Evolutionary conservation across 2,113 vertebrate genomes (phyloP), one percentile per base, ranked within the genome.

Genomic region (Mohoua ochrocephala): DNA sequence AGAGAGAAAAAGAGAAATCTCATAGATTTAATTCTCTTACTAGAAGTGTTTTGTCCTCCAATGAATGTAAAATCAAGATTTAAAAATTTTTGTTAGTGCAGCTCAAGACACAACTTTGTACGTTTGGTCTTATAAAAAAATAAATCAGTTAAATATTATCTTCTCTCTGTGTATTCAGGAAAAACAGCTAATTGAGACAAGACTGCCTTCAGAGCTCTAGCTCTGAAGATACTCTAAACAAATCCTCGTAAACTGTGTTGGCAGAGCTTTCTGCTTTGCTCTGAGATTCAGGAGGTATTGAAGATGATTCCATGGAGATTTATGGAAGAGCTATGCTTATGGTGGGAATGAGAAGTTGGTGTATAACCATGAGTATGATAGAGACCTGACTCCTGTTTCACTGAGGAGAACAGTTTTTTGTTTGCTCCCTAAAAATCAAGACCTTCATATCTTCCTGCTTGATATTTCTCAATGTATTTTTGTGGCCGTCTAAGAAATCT

Each of bases 351-450:
- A 71, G 21, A 33, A 70, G 13, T 39, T 22, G 4, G 1, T 47
- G 10, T 89, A 3, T 44, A 61, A 22, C n/a, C 2, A 15, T 75
- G 26, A 64, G 18, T 41, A 16, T n/a, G 19, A 52, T 9, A 49
- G 59, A 68, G 56, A 63, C 19, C 5, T 0, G 0, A 18, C 1
- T 35, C 31, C 63, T 31, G 13, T 61, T 79, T 17, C 15, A 37
- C 22, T 44, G 39, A 61, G 47, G 11, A 15, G 19, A 54, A 20
- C 9, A 7, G 12, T 21, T 54, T 44, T 71, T 73, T 89, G 11
- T 77, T 87, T 89, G 7, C 22, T 82, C 2, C 7, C 2, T 15
- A 17, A 28, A 74, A 64, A 74, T 70, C 27, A 35, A 15, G 14
- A 26, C 22, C 15, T 49, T 78, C 3, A 23, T 31, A 4, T 76